A percentile compares a stretch with the other conserved stretches of the same genome.
These are phyloP conservation scores for Spheniscus humboldti DNA, from an alignment of 2,797 vertebrate genomes.

Conservation along the genomic window DNA sequence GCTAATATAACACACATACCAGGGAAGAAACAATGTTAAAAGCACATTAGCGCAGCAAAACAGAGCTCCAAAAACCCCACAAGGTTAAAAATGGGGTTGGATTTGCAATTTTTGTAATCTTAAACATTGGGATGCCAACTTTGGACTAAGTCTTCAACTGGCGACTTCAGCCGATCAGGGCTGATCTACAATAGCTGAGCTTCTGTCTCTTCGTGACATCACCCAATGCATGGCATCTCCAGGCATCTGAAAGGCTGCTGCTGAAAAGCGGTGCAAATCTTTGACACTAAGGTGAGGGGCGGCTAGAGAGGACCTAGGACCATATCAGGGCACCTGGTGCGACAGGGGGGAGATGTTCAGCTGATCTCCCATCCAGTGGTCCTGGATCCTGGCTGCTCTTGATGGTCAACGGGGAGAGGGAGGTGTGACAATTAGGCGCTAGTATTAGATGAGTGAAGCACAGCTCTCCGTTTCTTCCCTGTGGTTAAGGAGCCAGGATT, in stretches of 20 bases:
- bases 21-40: constrained; percentile 5
- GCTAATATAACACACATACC: constrained; percentile 1
- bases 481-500: background rate
- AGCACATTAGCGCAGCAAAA: background rate
- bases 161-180: background rate
- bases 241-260: background rate
- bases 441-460: background rate
- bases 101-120: background rate
- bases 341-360: background rate
- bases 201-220: background rate
- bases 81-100: background rate
- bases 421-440: background rate
- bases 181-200: background rate
- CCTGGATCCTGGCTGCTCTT: background rate
- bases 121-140: background rate
- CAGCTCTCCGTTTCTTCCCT: background rate
- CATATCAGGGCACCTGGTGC: background rate
- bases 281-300: background rate
- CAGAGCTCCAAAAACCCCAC: background rate
- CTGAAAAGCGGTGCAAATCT: background rate
- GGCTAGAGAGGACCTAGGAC: background rate
- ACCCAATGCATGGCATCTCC: background rate
- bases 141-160: background rate
- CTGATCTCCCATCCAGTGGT: background rate
- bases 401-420: background rate